phyloP scores from a whole-genome alignment of 2,113 vertebrate genomes.

The Stomatorhinus ivindoensis region DNA sequence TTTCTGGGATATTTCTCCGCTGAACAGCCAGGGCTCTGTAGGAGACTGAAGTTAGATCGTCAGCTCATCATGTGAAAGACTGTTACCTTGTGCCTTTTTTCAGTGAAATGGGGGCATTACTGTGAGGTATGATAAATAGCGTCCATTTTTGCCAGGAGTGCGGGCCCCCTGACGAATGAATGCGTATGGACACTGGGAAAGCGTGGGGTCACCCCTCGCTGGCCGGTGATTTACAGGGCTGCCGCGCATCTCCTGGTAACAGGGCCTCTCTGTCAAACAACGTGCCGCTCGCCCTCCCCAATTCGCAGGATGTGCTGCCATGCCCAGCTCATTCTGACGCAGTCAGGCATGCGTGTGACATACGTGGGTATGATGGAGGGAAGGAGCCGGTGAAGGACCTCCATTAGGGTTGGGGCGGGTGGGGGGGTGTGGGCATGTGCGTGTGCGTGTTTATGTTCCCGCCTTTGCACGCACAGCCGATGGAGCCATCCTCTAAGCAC shows the following conservation, averaged over 20 bases:
- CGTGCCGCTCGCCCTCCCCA: not conserved
- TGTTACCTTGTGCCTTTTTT: not conserved
- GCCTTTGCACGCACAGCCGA: not conserved
- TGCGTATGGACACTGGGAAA: not conserved
- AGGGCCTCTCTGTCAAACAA: constrained; percentile 11
- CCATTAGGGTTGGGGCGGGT: too few relatives aligned
- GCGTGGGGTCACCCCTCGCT: not conserved
- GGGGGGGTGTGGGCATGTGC: not conserved
- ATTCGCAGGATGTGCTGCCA: not conserved
- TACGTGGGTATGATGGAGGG: not conserved
- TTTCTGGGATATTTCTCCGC: not conserved
- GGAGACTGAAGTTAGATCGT: not conserved
- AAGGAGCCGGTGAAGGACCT: not conserved
- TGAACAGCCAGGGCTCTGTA: not conserved
- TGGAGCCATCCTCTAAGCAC: not conserved
- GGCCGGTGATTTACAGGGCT: not conserved
- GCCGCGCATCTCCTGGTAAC: not conserved
- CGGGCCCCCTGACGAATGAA: not conserved
- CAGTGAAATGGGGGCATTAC: not conserved
- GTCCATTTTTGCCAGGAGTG: not conserved
- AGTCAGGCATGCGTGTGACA: not conserved
- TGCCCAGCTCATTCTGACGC: not conserved
- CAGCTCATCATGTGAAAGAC: not conserved
- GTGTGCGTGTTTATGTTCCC: too few relatives aligned
- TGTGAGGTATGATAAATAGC: not conserved